phyloP scores from a whole-genome alignment of 2,113 vertebrate species.

The Stomatorhinus ivindoensis region DNA sequence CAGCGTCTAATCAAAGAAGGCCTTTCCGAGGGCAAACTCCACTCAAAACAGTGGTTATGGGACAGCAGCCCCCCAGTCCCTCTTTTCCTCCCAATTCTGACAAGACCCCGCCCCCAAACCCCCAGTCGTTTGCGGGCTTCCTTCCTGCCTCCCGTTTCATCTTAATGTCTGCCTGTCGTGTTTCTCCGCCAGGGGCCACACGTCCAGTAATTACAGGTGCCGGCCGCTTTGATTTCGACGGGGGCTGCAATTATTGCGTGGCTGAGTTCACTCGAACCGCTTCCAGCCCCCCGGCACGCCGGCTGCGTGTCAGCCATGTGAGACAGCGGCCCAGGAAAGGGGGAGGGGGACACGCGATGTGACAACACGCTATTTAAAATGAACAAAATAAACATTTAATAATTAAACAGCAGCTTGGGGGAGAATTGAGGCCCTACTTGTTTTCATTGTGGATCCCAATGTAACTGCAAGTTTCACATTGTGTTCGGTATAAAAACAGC shows the following conservation, averaged over 20 bases:
- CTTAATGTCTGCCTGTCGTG: slow-evolving; percentile 6
- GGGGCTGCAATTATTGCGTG: neutral
- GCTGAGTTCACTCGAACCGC: neutral
- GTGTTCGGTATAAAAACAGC: neutral
- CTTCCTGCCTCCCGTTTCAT: slow-evolving; percentile 13
- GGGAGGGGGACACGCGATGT: neutral
- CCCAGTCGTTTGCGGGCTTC: neutral
- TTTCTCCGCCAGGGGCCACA: neutral
- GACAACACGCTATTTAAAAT: neutral
- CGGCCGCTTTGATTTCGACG: neutral
- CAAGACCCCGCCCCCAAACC: neutral
- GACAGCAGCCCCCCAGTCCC: neutral
- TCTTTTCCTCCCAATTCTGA: neutral
- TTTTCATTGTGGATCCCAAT: neutral
- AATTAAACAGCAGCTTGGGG: neutral
- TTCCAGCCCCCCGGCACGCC: neutral
- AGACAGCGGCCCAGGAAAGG: neutral
- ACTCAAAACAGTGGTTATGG: slow-evolving; percentile 7
- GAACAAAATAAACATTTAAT: neutral
- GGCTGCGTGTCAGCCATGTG: neutral
- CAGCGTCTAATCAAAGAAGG: neutral
- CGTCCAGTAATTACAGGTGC: slow-evolving; percentile 9
- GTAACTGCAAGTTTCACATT: neutral
- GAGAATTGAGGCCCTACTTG: neutral
- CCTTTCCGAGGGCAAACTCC: slow-evolving; percentile 6